A percentile compares a stretch with the other conserved stretches of the same genome.
These are phyloP conservation scores for Vollenhovia emeryi DNA, from an alignment of 1,140 invertebrate species.

Conservation along the genomic window DNA sequence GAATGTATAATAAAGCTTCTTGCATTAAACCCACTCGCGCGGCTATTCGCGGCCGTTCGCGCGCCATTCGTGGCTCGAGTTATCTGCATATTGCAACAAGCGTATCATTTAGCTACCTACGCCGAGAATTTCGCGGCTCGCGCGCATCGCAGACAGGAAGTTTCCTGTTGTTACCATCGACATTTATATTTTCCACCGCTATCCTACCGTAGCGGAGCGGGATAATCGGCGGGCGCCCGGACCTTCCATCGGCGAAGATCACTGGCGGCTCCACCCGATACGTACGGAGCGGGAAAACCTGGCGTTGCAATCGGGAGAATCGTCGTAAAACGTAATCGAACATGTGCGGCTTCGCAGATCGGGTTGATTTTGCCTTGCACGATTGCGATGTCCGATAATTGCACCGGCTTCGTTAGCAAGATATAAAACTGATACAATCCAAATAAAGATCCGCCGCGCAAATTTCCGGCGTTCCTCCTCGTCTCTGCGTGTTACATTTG, in stretches of 20 bases:
- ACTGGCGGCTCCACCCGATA: conserved; percentile 36
- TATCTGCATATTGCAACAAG: conserved; percentile 64
- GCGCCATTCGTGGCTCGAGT: conserved; percentile 22
- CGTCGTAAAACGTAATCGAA: conserved; percentile 20
- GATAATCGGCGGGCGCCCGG: conserved; percentile 45
- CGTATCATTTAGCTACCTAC: conserved; percentile 67
- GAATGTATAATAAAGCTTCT: conserved; percentile 54
- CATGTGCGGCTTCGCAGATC: background rate
- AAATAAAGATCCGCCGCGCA: background rate
- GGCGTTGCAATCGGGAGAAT: background rate
- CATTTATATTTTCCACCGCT: conserved; percentile 45
- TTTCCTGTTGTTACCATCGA: conserved; percentile 62
- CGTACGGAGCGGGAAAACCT: conserved; percentile 18
- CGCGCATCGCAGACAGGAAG: background rate
- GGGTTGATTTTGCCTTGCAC: background rate
- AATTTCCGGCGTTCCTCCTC: background rate
- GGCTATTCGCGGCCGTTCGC: conserved; percentile 8
- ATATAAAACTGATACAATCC: conserved; percentile 1
- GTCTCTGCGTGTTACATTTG: background rate
- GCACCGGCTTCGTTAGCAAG: background rate
- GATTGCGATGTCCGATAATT: conserved; percentile 23
- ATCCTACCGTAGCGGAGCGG: conserved; percentile 38
- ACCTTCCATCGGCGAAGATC: conserved; percentile 60
- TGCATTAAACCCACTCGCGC: conserved; percentile 51
- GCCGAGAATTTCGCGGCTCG: conserved; percentile 57